Evolutionary conservation across 1,140 invertebrate species (phyloP).

Genomic region (Papilio polyxenes): DNA sequence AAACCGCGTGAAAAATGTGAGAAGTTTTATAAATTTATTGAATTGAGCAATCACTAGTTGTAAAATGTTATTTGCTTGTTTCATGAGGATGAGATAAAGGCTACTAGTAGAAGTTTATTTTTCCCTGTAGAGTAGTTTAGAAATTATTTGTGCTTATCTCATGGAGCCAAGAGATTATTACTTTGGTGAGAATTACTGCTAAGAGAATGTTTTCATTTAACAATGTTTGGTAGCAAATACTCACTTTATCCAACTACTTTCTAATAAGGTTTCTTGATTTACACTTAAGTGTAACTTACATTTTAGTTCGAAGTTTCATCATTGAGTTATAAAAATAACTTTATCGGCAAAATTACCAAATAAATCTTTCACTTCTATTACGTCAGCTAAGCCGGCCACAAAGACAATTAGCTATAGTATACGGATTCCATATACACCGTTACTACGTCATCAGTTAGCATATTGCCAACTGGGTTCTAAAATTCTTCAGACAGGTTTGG

Average conservation of each 20-base stretch:
- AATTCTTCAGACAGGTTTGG: too few species aligned
- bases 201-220: constrained; percentile 28
- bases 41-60: background rate
- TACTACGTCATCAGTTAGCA: too few species aligned
- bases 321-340: background rate
- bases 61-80: background rate
- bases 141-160: background rate
- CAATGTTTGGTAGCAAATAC: background rate
- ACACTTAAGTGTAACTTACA: background rate
- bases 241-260: background rate
- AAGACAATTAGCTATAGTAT: too few species aligned
- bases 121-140: background rate
- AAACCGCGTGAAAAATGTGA: background rate
- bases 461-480: too few species aligned
- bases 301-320: background rate
- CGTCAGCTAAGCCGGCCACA: too few species aligned
- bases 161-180: background rate
- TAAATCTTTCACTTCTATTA: too few species aligned
- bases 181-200: constrained; percentile 16
- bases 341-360: too few species aligned
- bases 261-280: background rate
- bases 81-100: background rate
- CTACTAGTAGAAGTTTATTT: background rate
- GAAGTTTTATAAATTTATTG: background rate
- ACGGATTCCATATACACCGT: too few species aligned